Base-by-base conservation (phyloP, 2,113 vertebrate species). In the Xiphorhynchus elegans region DNA sequence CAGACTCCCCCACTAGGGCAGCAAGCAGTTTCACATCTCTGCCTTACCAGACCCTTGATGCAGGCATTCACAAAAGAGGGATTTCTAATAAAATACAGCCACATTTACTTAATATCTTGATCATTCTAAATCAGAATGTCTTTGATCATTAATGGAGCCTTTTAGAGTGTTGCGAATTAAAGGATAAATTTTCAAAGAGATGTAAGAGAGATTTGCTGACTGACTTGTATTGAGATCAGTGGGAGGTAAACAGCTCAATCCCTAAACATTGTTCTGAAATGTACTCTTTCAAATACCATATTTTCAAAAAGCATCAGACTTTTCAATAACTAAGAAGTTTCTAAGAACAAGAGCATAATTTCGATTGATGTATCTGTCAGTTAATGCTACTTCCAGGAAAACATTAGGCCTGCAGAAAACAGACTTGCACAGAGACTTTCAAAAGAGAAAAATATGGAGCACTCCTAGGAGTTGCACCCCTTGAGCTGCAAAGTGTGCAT, bases 51-150 rank as follows among this genome's bases (percentile, higher is more conserved):
- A 94, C 62, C 68, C 78, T 81, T 74, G 18, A 92, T 68, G 44
- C 40, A 87, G 17, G 35, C 39, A 74, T 68, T 90, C 52, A 94
- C 31, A 63, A 89, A 92, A 91, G 52, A 50, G 3, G 2, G 5
- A n/a, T 84, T 89, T 91, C 44, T 81, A 74, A 44, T 75, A 94
- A 90, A 95, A 75, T 83, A 83, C 16, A 83, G 10, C 13, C 33
- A 63, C 11, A 77, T 79, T 92, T 94, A 37, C 77, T 72, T 77
- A 93, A 47, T 91, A 84, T 82, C 60, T 94, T 84, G 77, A 96
- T 87, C 82, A 90, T 83, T n/a, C 87, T 90, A 88, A 92, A 96
- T 87, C 79, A 90, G 88, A 95, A 79, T 79, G 76, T 46, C 50
- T 58, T 86, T 90, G 79, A 78, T 91, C 79, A 86, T 56, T 94